Conservation (phyloP, 1,140 invertebrate species). For the Chelonus insularis region DNA sequence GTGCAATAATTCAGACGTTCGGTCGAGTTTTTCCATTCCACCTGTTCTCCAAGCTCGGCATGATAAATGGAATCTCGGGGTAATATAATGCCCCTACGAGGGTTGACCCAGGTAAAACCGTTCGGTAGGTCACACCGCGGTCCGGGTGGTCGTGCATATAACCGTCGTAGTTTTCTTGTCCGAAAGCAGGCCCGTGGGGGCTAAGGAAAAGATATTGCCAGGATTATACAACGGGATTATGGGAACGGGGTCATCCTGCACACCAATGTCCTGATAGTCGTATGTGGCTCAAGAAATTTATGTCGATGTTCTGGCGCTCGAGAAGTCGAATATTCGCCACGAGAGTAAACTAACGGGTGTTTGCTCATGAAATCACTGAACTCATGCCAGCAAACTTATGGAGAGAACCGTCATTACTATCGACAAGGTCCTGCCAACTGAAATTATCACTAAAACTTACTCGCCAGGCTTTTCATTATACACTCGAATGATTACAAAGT, state of each 20-base stretch:
- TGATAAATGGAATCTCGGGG: conserved; percentile 44
- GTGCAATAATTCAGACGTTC: conserved; percentile 13
- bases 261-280: not conserved
- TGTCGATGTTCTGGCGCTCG: conserved; percentile 24
- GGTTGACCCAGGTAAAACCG: conserved; percentile 32
- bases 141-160: no score
- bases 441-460: conserved; percentile 1
- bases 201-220: conserved; percentile 47
- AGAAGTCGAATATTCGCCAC: conserved; percentile 25
- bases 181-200: conserved; percentile 28
- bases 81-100: conserved; percentile 42
- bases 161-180: no score
- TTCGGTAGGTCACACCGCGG: conserved; percentile 38
- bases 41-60: conserved; percentile 22
- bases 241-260: conserved; percentile 36
- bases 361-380: not conserved
- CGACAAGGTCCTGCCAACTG: not conserved
- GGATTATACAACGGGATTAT: conserved; percentile 47
- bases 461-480: conserved; percentile 1
- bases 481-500: not conserved
- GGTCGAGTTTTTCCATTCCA: conserved; percentile 16
- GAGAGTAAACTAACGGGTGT: not conserved
- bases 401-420: not conserved
- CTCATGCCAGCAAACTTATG: not conserved
- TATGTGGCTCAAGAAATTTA: conserved; percentile 20